These are phyloP conservation scores for Crocodylus rhombifer DNA, from an alignment of 2,797 vertebrate species.

Conservation along the genomic window DNA sequence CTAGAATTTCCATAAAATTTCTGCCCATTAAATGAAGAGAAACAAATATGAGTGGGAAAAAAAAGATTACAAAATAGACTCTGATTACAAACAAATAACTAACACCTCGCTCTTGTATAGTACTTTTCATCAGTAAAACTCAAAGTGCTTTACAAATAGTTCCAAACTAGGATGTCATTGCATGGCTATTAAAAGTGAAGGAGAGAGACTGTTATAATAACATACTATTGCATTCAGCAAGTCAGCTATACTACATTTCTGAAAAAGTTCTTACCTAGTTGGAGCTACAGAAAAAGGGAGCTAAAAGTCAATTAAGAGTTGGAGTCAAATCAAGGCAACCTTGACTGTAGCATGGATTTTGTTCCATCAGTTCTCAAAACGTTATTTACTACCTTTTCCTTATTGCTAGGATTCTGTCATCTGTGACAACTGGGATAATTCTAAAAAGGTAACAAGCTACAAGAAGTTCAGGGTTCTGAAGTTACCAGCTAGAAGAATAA, in stretches of 20 bases:
- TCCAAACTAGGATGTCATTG: background rate
- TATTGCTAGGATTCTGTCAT: slow-evolving; percentile 43
- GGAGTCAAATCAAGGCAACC: background rate
- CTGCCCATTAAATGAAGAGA: background rate
- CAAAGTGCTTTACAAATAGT: background rate
- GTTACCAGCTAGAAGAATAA: slow-evolving; percentile 2
- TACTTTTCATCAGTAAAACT: background rate
- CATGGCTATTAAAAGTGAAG: background rate
- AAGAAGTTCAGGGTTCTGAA: slow-evolving; percentile 21
- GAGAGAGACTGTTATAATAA: background rate
- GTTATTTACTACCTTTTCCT: slow-evolving; percentile 4
- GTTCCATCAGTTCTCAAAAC: slow-evolving; percentile 59
- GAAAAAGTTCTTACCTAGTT: background rate
- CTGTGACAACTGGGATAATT: slow-evolving; percentile 45
- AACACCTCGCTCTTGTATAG: no score
- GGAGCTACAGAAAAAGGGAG: background rate
- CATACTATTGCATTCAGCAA: background rate
- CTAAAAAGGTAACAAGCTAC: slow-evolving; percentile 22
- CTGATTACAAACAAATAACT: no score
- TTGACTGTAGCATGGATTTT: slow-evolving; percentile 13
- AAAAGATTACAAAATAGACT: no score
- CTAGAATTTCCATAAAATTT: no score
- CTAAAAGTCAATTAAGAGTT: background rate
- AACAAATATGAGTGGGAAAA: no score
- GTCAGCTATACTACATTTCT: background rate